Percentiles rank a stretch among this genome's conserved stretches.
Conservation (phyloP, 2,797 vertebrate species). For the Urophycis tenuis region DNA sequence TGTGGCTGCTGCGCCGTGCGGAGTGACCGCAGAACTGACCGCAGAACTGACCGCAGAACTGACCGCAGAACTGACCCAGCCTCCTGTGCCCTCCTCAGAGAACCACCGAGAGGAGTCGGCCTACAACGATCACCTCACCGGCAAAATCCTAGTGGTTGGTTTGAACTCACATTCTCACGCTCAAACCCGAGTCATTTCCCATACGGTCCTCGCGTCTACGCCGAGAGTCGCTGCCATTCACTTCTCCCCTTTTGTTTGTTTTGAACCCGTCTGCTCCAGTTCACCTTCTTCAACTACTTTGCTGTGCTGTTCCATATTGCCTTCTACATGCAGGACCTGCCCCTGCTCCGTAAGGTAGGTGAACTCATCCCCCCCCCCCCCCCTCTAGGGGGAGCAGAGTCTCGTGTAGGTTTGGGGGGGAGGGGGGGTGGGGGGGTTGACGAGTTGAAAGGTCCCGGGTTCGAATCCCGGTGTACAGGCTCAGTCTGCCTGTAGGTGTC, state of each 20-base stretch:
- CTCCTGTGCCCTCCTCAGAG: conserved; percentile 51
- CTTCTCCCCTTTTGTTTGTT: not conserved
- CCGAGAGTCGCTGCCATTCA: not conserved
- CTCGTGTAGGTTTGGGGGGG: no score
- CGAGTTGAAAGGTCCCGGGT: no score
- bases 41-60: no score
- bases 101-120: conserved; percentile 78
- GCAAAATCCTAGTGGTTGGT: conserved; percentile 77
- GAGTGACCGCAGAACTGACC: no score
- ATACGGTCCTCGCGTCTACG: not conserved
- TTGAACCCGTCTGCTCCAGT: conserved; percentile 49
- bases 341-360: conserved; percentile 73
- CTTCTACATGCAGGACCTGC: conserved; percentile 74
- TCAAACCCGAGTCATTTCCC: no score
- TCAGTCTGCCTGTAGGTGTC: no score
- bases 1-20: no score
- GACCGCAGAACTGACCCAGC: not conserved
- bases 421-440: no score
- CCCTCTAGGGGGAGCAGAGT: no score
- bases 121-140: conserved; percentile 71
- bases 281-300: conserved; percentile 80
- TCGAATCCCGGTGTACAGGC: no score
- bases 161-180: conserved; percentile 8
- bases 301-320: conserved; percentile 79
- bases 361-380: no score